Evolutionary conservation across 2,888 invertebrate genomes (phyloP), one percentile per base, ranked within the genome.

Genomic region (Leptinotarsa haldemani): DNA sequence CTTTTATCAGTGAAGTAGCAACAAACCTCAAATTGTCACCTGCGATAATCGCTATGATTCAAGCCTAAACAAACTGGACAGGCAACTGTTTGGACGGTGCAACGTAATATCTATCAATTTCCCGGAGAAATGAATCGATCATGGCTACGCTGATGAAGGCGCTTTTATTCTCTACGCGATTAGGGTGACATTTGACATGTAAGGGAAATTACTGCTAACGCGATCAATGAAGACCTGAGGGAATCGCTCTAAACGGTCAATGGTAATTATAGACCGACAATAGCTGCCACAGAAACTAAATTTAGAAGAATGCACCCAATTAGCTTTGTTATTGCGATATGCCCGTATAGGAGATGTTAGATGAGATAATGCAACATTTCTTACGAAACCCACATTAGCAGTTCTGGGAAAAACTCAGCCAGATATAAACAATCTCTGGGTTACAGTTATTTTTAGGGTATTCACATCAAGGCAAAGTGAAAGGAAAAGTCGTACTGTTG

Each of bases 271-370:
- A 68, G 56, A 68, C 68, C 25, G 56, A 68, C 68, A 68, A 68
- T 68, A 56, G 68, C 46, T 22, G 16, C 7, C 40, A 56, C 47
- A 68, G 40, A 20, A 68, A 56, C 67, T 72, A 69, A 75, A 75
- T 72, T 69, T 70, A 72, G 75, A 75, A 69, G 40, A 65, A 53
- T 65, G 69, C 48, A 65, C 47, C 70, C 72, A 75, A 75, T 75
- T 75, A 75, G 69, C 64, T 58, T 64, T 69, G 75, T 72, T 72
- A 67, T 70, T 67, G 75, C 71, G 71, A 72, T 64, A 69, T 50
- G 72, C 74, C 71, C 71, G 48, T 74, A 69, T 61, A 30, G n/a
- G n/a, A 30, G 30, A 30, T 30, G n/a, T n/a, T 16, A n/a, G 16
- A 30, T 40, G n/a, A 25, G 61, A 61, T 61, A 61, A 61, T 22